Evolutionary conservation across 2,888 invertebrate species (phyloP), one percentile per base, ranked within the genome.

Genomic region (Polyommatus iphigenia): DNA sequence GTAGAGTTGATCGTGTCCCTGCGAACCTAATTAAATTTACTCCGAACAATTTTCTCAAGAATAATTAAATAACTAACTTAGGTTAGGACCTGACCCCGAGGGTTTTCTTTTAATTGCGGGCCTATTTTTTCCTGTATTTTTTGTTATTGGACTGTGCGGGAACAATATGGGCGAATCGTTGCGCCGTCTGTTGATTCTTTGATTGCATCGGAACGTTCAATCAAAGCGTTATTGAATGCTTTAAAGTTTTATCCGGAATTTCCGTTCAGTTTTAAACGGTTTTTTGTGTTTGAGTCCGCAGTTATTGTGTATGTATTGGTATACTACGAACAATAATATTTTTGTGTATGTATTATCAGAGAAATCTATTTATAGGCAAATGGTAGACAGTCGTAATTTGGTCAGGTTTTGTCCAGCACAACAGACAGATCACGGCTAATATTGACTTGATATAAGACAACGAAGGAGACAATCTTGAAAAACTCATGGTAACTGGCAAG

Each of bases 11-110:
- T 76, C 80, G 83, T 86, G 87, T 88, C 46, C 13, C 2, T 13
- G 50, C 13, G 3, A 81, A 85, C 85, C 87, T 89, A 88, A 91
- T 91, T 91, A 87, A 89, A 89, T 85, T 89, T 85, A 83, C 86
- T 82, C 84, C 80, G 82, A 85, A 87, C 85, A 88, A 91, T 90
- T 91, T 88, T 85, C 85, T 82, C 83, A 82, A 82, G 87, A 91
- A 89, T 90, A 89, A 89, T 90, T 85, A 87, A 89, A 88, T 83
- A 87, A 86, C 54, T 2, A 24, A 15, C 10, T 29, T 82, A 86
- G n/a, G n/a, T n/a, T n/a, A n/a, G n/a, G n/a, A 88, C 89, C 88
- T 87, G 88, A 90, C 87, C 85, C 82, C 85, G 81, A 78, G 79
- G 82, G 82, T 85, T 83, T 82, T n/a, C n/a, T 82, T 85, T 82